Conservation (phyloP, 2,113 vertebrate species). For the Cyrtonyx montezumae region DNA sequence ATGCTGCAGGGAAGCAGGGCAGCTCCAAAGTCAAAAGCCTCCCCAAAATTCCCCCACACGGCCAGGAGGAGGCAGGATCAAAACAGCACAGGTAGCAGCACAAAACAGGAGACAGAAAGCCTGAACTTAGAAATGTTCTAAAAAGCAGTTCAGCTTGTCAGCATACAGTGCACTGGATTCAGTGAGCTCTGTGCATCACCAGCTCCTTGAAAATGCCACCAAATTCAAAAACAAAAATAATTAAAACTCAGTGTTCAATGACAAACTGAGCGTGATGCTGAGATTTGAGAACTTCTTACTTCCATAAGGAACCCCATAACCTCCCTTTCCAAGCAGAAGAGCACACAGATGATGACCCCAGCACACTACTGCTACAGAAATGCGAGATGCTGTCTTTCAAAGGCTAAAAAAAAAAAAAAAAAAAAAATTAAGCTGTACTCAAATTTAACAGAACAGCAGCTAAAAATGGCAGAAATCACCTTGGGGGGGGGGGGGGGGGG, state of each 20-base stretch:
- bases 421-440: background rate
- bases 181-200: background rate
- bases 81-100: background rate
- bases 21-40: background rate
- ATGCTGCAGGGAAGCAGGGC: background rate
- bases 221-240: background rate
- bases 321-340: background rate
- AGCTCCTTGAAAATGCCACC: background rate
- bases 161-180: background rate
- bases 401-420: background rate
- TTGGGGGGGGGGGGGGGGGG: rapidly evolving
- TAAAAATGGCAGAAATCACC: background rate
- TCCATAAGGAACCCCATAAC: background rate
- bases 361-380: background rate
- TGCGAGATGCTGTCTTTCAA: background rate
- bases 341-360: background rate
- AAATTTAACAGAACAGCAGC: background rate
- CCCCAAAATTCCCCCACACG: background rate
- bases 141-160: background rate
- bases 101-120: background rate
- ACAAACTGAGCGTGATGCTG: background rate
- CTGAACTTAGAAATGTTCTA: background rate
- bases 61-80: background rate
- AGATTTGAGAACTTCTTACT: background rate
- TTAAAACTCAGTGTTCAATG: rapidly evolving